These are phyloP conservation scores for Anoplopoma fimbria DNA, from an alignment of 2,113 vertebrate genomes.

Conservation along the genomic window DNA sequence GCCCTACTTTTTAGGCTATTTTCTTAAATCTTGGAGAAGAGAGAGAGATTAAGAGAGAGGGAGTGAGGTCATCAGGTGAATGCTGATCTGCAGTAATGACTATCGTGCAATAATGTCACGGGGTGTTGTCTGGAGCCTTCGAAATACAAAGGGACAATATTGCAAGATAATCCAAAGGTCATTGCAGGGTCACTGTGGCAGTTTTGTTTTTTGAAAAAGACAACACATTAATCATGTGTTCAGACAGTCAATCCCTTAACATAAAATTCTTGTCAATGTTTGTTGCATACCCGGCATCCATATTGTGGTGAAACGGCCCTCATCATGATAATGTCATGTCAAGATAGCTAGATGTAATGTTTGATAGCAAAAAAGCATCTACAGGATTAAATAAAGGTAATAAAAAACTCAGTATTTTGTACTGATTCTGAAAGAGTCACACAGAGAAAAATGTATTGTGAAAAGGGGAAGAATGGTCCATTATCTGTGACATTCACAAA, in stretches of 20 bases:
- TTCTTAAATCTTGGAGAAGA: slow-evolving; percentile 31
- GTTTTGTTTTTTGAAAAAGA: slow-evolving; percentile 7
- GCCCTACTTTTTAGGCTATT: slow-evolving; percentile 4
- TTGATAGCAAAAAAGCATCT: not conserved
- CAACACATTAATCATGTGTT: not conserved
- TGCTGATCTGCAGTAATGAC: slow-evolving; percentile 69
- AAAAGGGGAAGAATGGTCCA: not conserved
- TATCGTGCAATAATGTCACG: slow-evolving; percentile 73
- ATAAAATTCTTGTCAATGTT: not conserved
- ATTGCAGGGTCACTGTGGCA: slow-evolving; percentile 47
- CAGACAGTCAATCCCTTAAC: not conserved
- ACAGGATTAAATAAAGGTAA: not conserved
- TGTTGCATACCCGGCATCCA: not conserved
- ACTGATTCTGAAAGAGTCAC: not conserved
- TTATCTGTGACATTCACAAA: not conserved
- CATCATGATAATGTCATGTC: slow-evolving; percentile 5
- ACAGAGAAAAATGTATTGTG: not conserved
- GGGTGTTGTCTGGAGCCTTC: slow-evolving; percentile 62
- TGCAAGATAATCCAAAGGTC: slow-evolving; percentile 71
- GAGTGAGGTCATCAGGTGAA: slow-evolving; percentile 67
- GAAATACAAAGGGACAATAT: slow-evolving; percentile 74
- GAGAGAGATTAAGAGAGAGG: not conserved
- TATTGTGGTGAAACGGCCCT: not conserved
- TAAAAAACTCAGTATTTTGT: not conserved
- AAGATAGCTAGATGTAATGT: not conserved